Evolutionary conservation across 2,888 invertebrate species (phyloP).

Genomic region (Pollenia griseotomentosa): DNA sequence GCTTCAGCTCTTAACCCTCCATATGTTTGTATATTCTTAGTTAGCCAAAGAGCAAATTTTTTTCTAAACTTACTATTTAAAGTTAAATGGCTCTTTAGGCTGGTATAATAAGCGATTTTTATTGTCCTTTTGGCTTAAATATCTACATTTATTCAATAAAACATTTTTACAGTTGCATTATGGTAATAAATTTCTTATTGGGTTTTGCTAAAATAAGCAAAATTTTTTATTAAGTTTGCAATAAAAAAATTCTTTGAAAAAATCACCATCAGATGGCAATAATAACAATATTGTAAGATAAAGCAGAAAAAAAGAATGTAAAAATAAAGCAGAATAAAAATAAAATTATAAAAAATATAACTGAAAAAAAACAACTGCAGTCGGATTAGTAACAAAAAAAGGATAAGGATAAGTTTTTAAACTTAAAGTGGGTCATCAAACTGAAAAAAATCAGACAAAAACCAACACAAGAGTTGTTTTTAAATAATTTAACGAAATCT

Average conservation of each 20-base stretch:
- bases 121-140: no score
- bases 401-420: constrained; percentile 46
- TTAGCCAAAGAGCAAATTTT: no score
- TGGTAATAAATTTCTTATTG: background rate
- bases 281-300: constrained; percentile 53
- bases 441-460: background rate
- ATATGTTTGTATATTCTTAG: no score
- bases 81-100: no score
- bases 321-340: constrained; percentile 19
- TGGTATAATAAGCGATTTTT: no score
- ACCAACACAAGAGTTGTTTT: background rate
- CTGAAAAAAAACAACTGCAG: constrained; percentile 45
- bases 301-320: background rate
- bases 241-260: constrained; percentile 32
- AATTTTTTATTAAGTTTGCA: background rate
- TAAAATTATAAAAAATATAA: constrained; percentile 9
- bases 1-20: no score
- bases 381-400: constrained; percentile 37
- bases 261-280: constrained; percentile 31
- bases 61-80: no score
- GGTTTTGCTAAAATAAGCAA: background rate
- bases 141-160: no score
- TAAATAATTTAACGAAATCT: constrained; percentile 42
- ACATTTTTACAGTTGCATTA: no score
- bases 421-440: constrained; percentile 61